phyloP scores from a whole-genome alignment of 1,140 invertebrate species.

The Drosophila sp. region DNA sequence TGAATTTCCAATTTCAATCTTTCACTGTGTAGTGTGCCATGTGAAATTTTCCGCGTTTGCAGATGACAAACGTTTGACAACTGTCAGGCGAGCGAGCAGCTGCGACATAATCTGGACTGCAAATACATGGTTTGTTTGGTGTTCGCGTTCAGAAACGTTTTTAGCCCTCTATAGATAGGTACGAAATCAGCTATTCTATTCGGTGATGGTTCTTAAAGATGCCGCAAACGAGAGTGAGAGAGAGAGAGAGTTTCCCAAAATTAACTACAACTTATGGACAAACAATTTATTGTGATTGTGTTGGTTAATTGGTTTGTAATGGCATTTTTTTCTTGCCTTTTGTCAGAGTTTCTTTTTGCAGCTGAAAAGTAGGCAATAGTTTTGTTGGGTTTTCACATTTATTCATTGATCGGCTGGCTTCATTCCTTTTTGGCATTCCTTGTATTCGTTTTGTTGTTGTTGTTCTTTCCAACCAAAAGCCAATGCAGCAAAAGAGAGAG shows the following conservation, averaged over 20 bases:
- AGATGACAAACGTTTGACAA: neutral
- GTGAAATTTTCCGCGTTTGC: too few relatives aligned
- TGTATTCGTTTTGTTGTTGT: constrained; percentile 27
- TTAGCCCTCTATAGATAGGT: neutral
- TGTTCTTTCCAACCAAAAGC: constrained; percentile 35
- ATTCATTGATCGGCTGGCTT: neutral
- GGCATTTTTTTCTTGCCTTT: too few relatives aligned
- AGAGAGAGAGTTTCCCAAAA: too few relatives aligned
- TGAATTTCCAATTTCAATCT: too few relatives aligned
- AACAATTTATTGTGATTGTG: too few relatives aligned
- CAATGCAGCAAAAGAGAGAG: constrained; percentile 40
- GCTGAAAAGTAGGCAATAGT: constrained; percentile 15
- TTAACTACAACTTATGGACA: too few relatives aligned
- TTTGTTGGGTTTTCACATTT: constrained; percentile 2
- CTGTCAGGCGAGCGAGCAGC: neutral
- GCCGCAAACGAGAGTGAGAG: too few relatives aligned
- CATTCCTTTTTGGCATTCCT: neutral
- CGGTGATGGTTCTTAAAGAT: too few relatives aligned
- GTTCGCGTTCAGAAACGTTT: neutral
- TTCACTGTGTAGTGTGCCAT: too few relatives aligned
- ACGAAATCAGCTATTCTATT: neutral
- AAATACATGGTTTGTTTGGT: neutral
- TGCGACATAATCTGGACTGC: neutral
- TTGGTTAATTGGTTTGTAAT: too few relatives aligned
- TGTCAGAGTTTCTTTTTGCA: too few relatives aligned